Percentiles rank a stretch among this genome's conserved stretches.
These are phyloP conservation scores for Manis pentadactyla DNA, from an alignment of 2,797 vertebrate genomes.

Conservation along the genomic window DNA sequence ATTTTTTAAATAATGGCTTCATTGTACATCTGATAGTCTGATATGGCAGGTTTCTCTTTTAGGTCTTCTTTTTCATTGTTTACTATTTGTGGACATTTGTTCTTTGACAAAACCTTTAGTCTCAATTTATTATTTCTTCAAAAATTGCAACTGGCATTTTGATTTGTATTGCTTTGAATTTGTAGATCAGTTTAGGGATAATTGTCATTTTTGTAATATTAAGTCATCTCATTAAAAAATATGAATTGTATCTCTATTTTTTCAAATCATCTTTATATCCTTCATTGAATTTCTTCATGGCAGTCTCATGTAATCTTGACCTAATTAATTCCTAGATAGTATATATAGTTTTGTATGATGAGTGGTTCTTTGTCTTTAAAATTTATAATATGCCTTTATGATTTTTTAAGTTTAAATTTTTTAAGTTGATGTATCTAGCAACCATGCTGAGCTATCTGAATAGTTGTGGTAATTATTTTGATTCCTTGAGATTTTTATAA, in stretches of 20 bases:
- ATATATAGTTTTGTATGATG: background rate
- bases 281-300: background rate
- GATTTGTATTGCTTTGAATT: background rate
- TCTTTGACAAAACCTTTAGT: background rate
- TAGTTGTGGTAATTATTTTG: background rate
- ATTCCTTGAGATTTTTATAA: background rate
- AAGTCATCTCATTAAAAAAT: background rate
- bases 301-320: background rate
- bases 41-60: background rate
- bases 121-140: background rate
- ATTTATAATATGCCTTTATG: background rate
- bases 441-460: background rate
- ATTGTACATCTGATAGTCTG: background rate
- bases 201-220: conserved; percentile 23
- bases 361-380: background rate
- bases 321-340: conserved; percentile 10
- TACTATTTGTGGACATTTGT: background rate
- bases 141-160: background rate
- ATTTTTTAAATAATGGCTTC: background rate
- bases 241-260: background rate
- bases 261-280: background rate
- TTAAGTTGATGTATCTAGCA: background rate
- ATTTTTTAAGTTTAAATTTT: background rate
- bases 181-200: background rate
- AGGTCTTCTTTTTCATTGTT: background rate